These are phyloP conservation scores for Boloria euphrosyne DNA, from an alignment of 2,888 invertebrate genomes.

Conservation along the genomic window DNA sequence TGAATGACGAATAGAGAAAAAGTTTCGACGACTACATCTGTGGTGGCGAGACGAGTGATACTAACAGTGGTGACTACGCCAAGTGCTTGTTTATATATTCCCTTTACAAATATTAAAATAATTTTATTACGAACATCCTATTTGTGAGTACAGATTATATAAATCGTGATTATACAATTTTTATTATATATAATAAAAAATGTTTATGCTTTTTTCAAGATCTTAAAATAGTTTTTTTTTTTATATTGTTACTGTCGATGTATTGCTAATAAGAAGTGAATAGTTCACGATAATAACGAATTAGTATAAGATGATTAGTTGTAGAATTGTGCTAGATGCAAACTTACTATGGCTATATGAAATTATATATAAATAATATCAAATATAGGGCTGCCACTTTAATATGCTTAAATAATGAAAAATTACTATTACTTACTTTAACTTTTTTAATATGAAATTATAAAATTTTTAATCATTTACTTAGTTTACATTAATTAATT, in stretches of 20 bases:
- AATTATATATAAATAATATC: constrained; percentile 10
- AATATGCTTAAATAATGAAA: neutral
- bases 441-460: neutral
- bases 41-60: constrained; percentile 55
- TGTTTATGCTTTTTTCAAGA: constrained; percentile 1
- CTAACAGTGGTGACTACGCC: constrained; percentile 1
- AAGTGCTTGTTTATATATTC: constrained; percentile 20
- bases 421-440: neutral
- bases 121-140: neutral
- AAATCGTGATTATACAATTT: constrained; percentile 1
- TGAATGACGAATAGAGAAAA: constrained; percentile 65
- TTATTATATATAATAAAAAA: neutral
- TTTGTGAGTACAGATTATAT: constrained; percentile 11
- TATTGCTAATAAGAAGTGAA: constrained; percentile 9
- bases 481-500: neutral
- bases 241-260: constrained; percentile 2
- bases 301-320: constrained; percentile 16
- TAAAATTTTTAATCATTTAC: neutral
- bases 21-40: constrained; percentile 60
- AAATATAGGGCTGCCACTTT: constrained; percentile 14
- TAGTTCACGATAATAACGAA: constrained; percentile 16
- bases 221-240: constrained; percentile 1
- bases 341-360: neutral
- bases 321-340: constrained; percentile 5
- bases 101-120: neutral